Base-by-base conservation (phyloP, 2,888 invertebrate species). In the Dione juno region DNA sequence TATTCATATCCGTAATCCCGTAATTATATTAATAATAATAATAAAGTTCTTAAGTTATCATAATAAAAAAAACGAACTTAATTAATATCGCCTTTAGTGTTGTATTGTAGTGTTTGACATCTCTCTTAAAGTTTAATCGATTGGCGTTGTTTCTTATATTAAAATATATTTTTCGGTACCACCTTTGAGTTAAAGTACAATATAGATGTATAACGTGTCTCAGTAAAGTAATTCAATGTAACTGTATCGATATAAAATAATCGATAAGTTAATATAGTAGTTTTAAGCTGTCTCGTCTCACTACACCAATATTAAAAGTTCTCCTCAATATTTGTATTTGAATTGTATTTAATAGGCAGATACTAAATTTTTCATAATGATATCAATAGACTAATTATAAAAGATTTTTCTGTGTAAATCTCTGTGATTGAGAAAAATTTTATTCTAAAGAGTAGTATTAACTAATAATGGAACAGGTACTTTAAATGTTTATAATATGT, bases 131-230 rank as follows among this genome's bases (percentile, higher is more conserved):
- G 86, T 85, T 84, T 82, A 81, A 68, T 63, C 80, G 81, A 90
- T 92, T 90, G 91, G 90, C 88, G 87, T 88, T 88, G 82, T 85
- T 85, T 86, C 81, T 82, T 84, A 81, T 84, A 84, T 88, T 86
- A 82, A 85, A 85, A 77, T 82, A 90, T 90, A 90, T 90, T 88
- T 89, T 90, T 90, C 85, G 90, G 90, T 91, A 91, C 91, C 91
- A 91, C 91, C 92, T 92, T 92, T 92, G 88, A 88, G 88, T 92
- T 91, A 91, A 91, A 92, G 92, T 92, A 92, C 92, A 92, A 92
- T 84, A 85, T 92, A 92, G 91, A 86, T 90, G 83, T 87, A 84
- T 86, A 86, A 83, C 83, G 86, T 87, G 86, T 88, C 88, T 88
- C 90, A 88, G 88, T 88, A 86, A 87, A 86, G 84, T 88, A 87